phyloP scores from a whole-genome alignment of 1,140 invertebrate species.

The Euwallacea similis region DNA sequence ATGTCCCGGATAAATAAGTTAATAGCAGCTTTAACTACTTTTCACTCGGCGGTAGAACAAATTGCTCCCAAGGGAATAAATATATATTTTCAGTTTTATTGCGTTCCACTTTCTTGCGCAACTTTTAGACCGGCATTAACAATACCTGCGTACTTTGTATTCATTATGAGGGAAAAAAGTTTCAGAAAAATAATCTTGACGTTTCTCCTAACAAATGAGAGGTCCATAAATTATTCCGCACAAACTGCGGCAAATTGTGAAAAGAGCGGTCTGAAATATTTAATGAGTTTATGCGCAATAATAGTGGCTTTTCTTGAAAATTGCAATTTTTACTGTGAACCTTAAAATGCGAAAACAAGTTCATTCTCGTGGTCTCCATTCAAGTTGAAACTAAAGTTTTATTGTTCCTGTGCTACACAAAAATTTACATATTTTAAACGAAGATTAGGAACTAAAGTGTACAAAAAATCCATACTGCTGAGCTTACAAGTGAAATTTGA shows the following conservation, averaged over 20 bases:
- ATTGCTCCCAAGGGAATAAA: not conserved
- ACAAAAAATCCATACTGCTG: no score
- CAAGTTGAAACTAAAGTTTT: no score
- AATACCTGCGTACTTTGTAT: not conserved
- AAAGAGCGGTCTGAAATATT: not conserved
- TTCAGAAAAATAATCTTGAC: not conserved
- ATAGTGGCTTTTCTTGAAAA: not conserved
- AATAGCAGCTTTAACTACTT: conserved; percentile 13
- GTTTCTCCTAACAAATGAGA: not conserved
- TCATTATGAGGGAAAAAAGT: not conserved
- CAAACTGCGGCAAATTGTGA: not conserved
- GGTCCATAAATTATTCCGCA: not conserved
- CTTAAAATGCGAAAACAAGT: no score
- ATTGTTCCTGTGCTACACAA: no score
- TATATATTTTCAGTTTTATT: not conserved
- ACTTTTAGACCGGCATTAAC: not conserved
- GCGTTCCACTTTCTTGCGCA: not conserved
- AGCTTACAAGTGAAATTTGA: no score
- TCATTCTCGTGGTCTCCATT: no score
- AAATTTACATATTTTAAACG: no score
- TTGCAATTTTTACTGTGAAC: not conserved
- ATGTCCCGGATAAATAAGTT: conserved; percentile 14
- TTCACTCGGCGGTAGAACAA: conserved; percentile 3
- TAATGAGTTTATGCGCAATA: not conserved
- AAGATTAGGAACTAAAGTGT: no score